Evolutionary conservation across 2,888 invertebrate species (phyloP), one percentile per base, ranked within the genome.

Genomic region (Campoplex capitator): DNA sequence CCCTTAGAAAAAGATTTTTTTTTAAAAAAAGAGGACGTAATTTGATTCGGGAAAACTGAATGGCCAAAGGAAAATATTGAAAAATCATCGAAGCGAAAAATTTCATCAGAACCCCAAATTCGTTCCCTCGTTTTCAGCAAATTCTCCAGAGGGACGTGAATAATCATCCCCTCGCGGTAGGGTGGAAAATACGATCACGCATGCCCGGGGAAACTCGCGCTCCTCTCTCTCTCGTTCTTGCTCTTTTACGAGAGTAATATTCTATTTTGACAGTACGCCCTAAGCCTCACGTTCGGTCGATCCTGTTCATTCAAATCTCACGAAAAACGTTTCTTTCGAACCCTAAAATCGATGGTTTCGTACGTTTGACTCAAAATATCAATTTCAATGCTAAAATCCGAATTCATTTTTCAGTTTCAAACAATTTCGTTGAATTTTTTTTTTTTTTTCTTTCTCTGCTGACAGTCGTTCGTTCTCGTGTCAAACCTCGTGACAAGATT

Each of bases 251-350:
- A 68, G 56, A 42, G 67, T 7, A 73, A 87, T 56, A 82, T 54
- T 56, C 58, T 82, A 84, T 84, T 87, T 84, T 84, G 84, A 82
- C 87, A 84, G 87, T 87, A 87, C 87, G 82, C 84, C 84, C 87
- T 67, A 84, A 87, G 79, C 78, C 68, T 79, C 78, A n/a, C 68
- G 79, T 71, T 75, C 82, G 82, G 74, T 79, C 79, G 78, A 79
- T 81, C 65, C 28, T 65, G 38, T 54, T 62, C 23, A 23, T 32
- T 13, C 35, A n/a, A 13, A 32, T 54, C 54, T 71, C n/a, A 58
- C 70, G n/a, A 35, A 58, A 56, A 42, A 48, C 13, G 1, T 51
- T 23, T 13, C 54, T 67, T 54, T 67, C 56, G 35, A 13, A 48
- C 6, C 13, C 13, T 42, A 67, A 18, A 35, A 67, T 38, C 35